Evolutionary conservation across 2,797 vertebrate genomes (phyloP).

Genomic region (Typhlichthys subterraneus): DNA sequence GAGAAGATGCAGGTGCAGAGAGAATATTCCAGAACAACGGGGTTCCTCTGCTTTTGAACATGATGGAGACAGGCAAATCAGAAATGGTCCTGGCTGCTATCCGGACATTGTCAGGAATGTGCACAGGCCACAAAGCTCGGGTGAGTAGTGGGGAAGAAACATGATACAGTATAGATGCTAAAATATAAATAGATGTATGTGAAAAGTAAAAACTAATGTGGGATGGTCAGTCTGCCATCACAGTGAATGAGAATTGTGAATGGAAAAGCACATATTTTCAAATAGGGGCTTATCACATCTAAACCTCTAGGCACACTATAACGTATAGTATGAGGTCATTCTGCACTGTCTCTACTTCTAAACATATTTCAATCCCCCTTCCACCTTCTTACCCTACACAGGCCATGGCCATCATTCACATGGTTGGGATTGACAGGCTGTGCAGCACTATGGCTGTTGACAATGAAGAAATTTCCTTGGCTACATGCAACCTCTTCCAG

Average conservation of each 20-base stretch:
- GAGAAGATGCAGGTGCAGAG: conserved; percentile 93
- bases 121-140: conserved; percentile 89
- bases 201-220: no score
- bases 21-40: conserved; percentile 96
- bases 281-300: no score
- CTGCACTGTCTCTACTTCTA: neutral
- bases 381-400: conserved; percentile 46
- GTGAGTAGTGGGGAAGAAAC: conserved; percentile 69
- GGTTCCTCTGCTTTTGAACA: conserved; percentile 84
- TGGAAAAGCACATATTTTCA: no score
- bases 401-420: conserved; percentile 88
- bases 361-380: conserved; percentile 2
- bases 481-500: conserved; percentile 90
- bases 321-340: no score
- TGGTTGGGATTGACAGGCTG: conserved; percentile 83
- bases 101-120: conserved; percentile 92
- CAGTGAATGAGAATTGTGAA: no score
- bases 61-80: conserved; percentile 86
- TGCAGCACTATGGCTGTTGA: conserved; percentile 91
- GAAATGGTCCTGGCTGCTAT: conserved; percentile 91
- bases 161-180: neutral
- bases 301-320: no score
- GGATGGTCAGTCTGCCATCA: no score
- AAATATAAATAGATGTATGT: neutral
- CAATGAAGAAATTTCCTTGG: conserved; percentile 88